These are phyloP conservation scores for Rhinogobius similis DNA, from an alignment of 2,113 vertebrate genomes.

Conservation along the genomic window DNA sequence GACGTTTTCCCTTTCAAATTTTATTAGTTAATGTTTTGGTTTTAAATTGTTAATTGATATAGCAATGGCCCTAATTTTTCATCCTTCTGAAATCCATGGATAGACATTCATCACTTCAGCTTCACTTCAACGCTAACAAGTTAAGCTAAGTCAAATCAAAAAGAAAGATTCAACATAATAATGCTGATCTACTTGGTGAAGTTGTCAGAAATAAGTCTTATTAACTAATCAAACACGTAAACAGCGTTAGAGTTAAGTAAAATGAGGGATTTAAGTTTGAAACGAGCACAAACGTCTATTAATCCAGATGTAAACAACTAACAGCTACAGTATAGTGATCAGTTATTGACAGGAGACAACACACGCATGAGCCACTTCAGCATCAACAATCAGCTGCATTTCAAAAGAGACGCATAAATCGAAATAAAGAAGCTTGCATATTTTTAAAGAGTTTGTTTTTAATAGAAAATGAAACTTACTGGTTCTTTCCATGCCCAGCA, in stretches of 20 bases:
- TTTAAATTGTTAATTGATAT: too few species aligned
- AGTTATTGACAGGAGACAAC: conserved; percentile 26
- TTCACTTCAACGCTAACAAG: too few species aligned
- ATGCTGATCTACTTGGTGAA: too few species aligned
- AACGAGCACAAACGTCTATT: not conserved
- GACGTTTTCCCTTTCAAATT: too few species aligned
- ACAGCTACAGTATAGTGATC: not conserved
- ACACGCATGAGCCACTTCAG: conserved; percentile 31
- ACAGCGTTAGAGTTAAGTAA: not conserved
- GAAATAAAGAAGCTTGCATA: not conserved
- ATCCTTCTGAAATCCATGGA: too few species aligned
- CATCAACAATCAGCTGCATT: not conserved
- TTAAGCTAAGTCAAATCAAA: too few species aligned
- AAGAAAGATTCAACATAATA: too few species aligned
- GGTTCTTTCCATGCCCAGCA: conserved; percentile 72
- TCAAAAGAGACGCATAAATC: not conserved
- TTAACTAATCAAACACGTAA: not conserved
- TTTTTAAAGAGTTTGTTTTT: not conserved
- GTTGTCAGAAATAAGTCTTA: not conserved
- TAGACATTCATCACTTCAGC: too few species aligned
- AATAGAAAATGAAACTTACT: conserved; percentile 42
- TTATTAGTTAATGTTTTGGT: too few species aligned
- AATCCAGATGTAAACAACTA: not conserved
- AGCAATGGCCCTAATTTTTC: too few species aligned
- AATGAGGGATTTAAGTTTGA: not conserved